These are phyloP conservation scores for Pycnomerus fuliginosus DNA, from an alignment of 2,888 invertebrate genomes.

Conservation along the genomic window DNA sequence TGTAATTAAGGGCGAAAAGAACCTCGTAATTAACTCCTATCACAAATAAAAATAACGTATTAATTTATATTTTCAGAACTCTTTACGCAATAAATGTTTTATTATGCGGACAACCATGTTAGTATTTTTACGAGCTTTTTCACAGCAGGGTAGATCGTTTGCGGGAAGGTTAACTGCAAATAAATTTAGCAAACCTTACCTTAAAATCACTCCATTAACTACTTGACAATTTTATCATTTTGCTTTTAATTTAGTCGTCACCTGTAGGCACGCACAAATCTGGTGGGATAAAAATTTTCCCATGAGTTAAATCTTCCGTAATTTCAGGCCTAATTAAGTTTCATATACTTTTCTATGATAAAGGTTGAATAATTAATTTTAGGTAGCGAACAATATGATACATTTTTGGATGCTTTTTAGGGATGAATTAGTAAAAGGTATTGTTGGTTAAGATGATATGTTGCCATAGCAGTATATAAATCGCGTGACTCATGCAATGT, in stretches of 20 bases:
- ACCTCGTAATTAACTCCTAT: too few species aligned
- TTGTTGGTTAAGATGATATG: conserved; percentile 40
- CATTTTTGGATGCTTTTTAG: conserved; percentile 22
- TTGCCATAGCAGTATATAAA: conserved; percentile 34
- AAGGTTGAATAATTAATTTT: conserved; percentile 26
- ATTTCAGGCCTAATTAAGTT: conserved; percentile 35
- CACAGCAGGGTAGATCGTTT: conserved; percentile 39
- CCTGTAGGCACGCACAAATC: too few species aligned
- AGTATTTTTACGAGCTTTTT: conserved; percentile 40
- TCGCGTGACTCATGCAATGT: conserved; percentile 44
- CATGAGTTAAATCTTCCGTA: conserved; percentile 17
- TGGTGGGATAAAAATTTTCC: conserved; percentile 15
- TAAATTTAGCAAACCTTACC: conserved; percentile 37
- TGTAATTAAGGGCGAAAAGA: too few species aligned
- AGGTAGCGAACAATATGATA: conserved; percentile 26
- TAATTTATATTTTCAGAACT: conserved; percentile 24
- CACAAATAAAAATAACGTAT: conserved; percentile 16
- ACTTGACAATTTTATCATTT: conserved; percentile 25
- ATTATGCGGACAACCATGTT: conserved; percentile 39
- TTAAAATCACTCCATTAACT: conserved; percentile 25
- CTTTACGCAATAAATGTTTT: conserved; percentile 31
- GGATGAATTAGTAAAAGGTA: conserved; percentile 33
- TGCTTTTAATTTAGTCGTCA: conserved; percentile 2
- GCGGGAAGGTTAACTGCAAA: conserved; percentile 37
- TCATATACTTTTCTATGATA: conserved; percentile 10